A percentile compares a stretch with the other conserved stretches of the same genome.
Evolutionary conservation across 2,113 vertebrate genomes (phyloP).

Genomic region (Taxidea taxus): DNA sequence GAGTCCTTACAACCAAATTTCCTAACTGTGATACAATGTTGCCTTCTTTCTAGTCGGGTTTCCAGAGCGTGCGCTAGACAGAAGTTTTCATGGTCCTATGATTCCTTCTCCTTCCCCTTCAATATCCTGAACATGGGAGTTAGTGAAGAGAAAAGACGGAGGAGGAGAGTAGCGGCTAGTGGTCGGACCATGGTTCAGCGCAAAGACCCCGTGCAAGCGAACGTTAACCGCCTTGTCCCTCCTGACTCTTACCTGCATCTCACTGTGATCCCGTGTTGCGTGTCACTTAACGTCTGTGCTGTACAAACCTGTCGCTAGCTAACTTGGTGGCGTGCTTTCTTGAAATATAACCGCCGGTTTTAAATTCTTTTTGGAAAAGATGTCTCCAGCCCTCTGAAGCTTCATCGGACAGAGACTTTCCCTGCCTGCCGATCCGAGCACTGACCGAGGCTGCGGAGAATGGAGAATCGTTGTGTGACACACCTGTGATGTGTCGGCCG

Average conservation of each 20-base stretch:
- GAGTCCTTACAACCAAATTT: not conserved
- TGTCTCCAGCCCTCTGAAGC: constrained; percentile 82
- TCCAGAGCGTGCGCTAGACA: not conserved
- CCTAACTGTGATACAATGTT: not conserved
- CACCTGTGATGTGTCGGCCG: not conserved
- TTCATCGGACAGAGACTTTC: constrained; percentile 85
- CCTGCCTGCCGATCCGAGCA: constrained; percentile 83
- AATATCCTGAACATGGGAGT: not conserved
- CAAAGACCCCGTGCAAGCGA: not conserved
- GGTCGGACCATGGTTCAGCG: rapidly evolving
- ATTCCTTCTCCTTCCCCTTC: not conserved
- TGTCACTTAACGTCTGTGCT: not conserved
- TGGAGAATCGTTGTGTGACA: not conserved
- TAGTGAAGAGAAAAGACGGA: not conserved
- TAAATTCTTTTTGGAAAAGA: constrained; percentile 67
- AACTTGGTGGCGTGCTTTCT: not conserved
- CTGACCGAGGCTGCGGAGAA: constrained; percentile 62
- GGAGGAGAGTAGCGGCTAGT: not conserved
- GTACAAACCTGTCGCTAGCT: not conserved
- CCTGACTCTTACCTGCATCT: not conserved
- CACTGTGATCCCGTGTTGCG: rapidly evolving
- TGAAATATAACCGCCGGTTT: constrained; percentile 5
- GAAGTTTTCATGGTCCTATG: not conserved
- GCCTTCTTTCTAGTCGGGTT: not conserved
- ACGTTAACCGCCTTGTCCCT: not conserved